Base-by-base conservation (phyloP, 30 jellyfish, hydroid and myxozoan genomes). In the Aurelia sp. region DNA sequence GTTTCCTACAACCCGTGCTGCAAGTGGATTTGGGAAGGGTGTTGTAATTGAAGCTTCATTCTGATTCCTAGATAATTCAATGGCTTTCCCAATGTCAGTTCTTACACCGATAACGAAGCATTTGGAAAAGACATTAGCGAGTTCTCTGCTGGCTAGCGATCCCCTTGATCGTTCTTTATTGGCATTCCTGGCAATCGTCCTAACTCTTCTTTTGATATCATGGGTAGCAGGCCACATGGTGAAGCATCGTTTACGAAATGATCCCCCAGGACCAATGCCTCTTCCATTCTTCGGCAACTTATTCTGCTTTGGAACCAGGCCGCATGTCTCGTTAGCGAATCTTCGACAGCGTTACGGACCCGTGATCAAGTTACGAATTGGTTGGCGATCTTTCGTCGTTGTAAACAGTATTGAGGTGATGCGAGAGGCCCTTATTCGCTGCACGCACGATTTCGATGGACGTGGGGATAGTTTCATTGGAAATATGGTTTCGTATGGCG, bases 361-460 rank as follows among this genome's bases (percentile, higher is more conserved):
- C 21, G 75, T 82, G 7, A 53, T 70, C 52, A 60, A 66, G 18
- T 55, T 67, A 16, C 74, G 48, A 2, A n/a, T 82, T 38, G 92
- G 92, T 8, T 11, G 66, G 18, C 33, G 61, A 20, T 16, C 69
- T 17, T 35, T 70, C 27, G 78, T 82, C 11, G 86, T 82, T 48
- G 69, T 82, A 17, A 82, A 70, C 60, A 18, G 75, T 52, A 62
- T 82, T 63, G 78, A 82, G 5, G 70, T 50, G 22, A 19, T 82
- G n/a, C 55, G 72, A 44, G 92, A 82, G 61, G 78, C 59, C 24
- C 74, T 82, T 8, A 60, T 0, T 12, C 17, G 73, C 7, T 13
- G 63, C 24, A 60, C 51, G 10, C 64, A 55, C 27, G 92, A 82
- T 31, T 82, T 82, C 61, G 92, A 84, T 22, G 92, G 92, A 10